Evolutionary conservation across 2,888 invertebrate species (phyloP), one percentile per base, ranked within the genome.

Genomic region (Megamerina dolium): DNA sequence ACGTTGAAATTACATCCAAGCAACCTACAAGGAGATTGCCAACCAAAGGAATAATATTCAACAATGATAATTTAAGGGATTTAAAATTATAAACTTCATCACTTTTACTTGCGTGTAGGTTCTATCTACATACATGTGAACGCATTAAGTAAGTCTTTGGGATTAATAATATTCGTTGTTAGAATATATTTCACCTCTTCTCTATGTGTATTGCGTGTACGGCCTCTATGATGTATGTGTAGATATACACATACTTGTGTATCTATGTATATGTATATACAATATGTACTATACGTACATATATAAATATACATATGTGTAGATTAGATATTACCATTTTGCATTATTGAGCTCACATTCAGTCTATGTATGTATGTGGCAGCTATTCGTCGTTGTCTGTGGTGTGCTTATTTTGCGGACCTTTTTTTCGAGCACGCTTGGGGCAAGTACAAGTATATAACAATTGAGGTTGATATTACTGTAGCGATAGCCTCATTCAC

Each of bases 61-160:
- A 20, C 35, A 10, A 13, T 23, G 14, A 21, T 10, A 23, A 12
- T 32, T 32, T 39, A 32, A 39, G 20, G 26, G 39, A 39, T 39
- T 39, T 23, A 39, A 39, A 38, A 32, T 39, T 21, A 21, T 31
- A 39, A 23, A 32, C 31, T 32, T 26, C 20, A 26, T 29, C 32
- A 32, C 31, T 31, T 32, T 39, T 32, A 21, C 16, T 14, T 12
- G 21, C 21, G 32, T 12, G 32, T 17, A 21, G 14, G 30, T 30
- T 16, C 16, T 3, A 18, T 16, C 27, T 16, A 14, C 5, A 9
- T 4, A 14, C 13, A 31, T n/a, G n/a, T n/a, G n/a, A n/a, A n/a
- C n/a, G 13, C 3, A 27, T 27, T n/a, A 27, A 10, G 13, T n/a
- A 27, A 27, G 18, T 33, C 33, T 16, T 33, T 17, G 18, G 33